Base-by-base conservation (phyloP, 2,888 invertebrate genomes). In the Hesperia comma region DNA sequence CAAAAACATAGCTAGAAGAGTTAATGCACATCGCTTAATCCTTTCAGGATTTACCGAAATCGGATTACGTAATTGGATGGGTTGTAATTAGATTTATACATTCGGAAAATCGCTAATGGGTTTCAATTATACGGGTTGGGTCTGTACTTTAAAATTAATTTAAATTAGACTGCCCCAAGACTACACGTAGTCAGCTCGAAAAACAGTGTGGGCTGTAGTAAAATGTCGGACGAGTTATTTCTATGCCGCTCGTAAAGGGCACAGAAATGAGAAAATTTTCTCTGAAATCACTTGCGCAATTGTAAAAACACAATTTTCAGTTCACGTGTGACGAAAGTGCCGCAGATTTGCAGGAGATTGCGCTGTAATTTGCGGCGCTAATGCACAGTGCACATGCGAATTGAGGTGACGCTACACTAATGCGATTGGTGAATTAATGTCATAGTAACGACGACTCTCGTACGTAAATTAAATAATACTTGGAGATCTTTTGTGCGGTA, bases 291-390 rank as follows among this genome's bases (percentile, higher is more conserved):
- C 17, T 15, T 46, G 12, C 8, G 8, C 7, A n/a, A 54, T n/a
- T 37, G 40, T 62, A 54, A 54, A 62, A 62, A 41, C 26, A 51
- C 15, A 62, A 61, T 61, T 49, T 61, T 51, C 53, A 32, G 26
- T 54, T 54, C 14, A 41, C 26, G 41, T 54, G 53, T 54, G 32
- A 32, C 54, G 62, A 54, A 62, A 62, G 41, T 62, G 19, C 41
- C 55, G 33, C 33, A 62, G 62, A 55, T 62, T 62, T 33, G 62
- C 55, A 43, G 55, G 62, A 62, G 62, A 55, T 55, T 62, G 62
- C 62, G 53, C 62, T 54, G 55, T 55, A 62, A 62, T 55, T 54
- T 62, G 62, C 54, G 61, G 61, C 33, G 40, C 43, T 62, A 55
- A 62, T 62, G 43, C 43, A 8, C 33, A 6, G 32, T 55, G 62